A percentile compares a stretch with the other conserved stretches of the same genome.
These are phyloP conservation scores for Tricholaema leucomelas DNA, from an alignment of 2,113 vertebrate genomes.

Conservation along the genomic window DNA sequence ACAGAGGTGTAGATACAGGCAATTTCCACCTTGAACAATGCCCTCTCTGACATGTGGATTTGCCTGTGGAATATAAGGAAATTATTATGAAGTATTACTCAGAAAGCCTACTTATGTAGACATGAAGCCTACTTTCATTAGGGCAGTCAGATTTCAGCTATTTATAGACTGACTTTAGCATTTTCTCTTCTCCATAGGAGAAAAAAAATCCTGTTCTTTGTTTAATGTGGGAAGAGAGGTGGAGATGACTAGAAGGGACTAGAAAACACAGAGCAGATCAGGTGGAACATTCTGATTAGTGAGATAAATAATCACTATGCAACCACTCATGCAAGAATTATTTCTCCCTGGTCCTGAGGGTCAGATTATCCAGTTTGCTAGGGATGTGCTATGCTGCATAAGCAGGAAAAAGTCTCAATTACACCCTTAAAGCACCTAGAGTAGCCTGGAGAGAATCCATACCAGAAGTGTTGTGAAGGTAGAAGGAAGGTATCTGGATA, in stretches of 20 bases:
- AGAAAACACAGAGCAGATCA: background rate
- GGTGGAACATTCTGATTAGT: background rate
- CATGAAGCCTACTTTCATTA: background rate
- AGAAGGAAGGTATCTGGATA: background rate
- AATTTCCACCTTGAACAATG: background rate
- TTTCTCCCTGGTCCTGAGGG: background rate
- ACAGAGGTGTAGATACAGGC: background rate
- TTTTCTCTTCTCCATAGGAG: background rate
- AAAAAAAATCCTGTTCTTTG: background rate
- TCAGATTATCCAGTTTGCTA: background rate
- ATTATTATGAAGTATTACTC: background rate
- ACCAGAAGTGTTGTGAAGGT: background rate
- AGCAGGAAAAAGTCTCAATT: background rate
- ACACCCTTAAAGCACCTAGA: background rate
- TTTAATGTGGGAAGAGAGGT: background rate
- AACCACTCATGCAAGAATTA: background rate
- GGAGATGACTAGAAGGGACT: background rate
- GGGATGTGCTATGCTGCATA: background rate
- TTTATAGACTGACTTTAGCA: background rate
- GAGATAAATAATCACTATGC: background rate
- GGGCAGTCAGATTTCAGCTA: background rate
- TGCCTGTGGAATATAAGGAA: background rate
- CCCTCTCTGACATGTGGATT: background rate
- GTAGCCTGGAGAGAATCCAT: background rate
- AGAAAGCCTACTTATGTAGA: background rate